Evolutionary conservation across 2,888 invertebrate genomes (phyloP), one percentile per base, ranked within the genome.

Genomic region (Orgyia antiqua): DNA sequence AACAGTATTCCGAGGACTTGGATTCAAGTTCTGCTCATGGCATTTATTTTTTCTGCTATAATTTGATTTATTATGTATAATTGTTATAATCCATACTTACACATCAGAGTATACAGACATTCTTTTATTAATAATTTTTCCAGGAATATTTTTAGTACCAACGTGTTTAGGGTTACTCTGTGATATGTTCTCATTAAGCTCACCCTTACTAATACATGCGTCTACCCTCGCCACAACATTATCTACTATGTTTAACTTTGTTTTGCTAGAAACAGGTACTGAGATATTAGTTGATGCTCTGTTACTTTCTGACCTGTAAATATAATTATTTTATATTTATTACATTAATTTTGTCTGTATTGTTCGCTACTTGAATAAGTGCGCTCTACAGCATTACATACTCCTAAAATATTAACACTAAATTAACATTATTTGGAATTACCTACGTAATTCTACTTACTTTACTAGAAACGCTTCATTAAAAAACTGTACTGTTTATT

Each of bases 31-130:
- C n/a, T n/a, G n/a, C n/a, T n/a, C n/a, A n/a, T n/a, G n/a, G n/a
- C n/a, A n/a, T n/a, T n/a, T n/a, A n/a, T n/a, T n/a, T n/a, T n/a
- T n/a, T n/a, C n/a, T n/a, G n/a, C n/a, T n/a, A n/a, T n/a, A n/a
- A n/a, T n/a, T n/a, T n/a, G n/a, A n/a, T n/a, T n/a, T n/a, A n/a
- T n/a, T n/a, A n/a, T n/a, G n/a, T n/a, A n/a, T n/a, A n/a, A n/a
- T n/a, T n/a, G n/a, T n/a, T n/a, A n/a, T n/a, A n/a, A 19, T 7
- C n/a, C 8, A 8, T 19, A 19, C 36, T 54, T 56, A 78, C 79
- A 62, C 63, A n/a, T 45, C 29, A 36, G 49, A 56, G 19, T 71
- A 65, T 61, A 72, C 66, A 17, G 76, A 78, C 42, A 77, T 77
- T 15, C 75, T 56, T 46, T 77, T 67, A 24, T 58, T 42, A 13